A percentile compares a stretch with the other conserved stretches of the same genome.
Evolutionary conservation across 2,113 vertebrate species (phyloP).

Genomic region (Petroica traversi): DNA sequence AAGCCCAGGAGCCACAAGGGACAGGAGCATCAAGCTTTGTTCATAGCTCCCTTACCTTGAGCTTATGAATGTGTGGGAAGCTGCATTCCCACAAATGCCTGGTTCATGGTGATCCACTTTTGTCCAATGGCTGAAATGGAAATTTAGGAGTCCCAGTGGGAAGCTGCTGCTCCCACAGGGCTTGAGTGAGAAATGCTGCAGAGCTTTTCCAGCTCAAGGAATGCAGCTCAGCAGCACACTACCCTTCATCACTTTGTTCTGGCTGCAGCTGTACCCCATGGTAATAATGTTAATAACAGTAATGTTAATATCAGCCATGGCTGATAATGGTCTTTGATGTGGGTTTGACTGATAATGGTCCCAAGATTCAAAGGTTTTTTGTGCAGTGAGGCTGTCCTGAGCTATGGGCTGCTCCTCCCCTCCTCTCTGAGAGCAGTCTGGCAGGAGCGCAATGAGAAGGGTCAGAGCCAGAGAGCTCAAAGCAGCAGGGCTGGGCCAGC

Average conservation of each 20-base stretch:
- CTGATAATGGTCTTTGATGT: neutral
- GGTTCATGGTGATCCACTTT: rapidly evolving
- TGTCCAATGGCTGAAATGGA: neutral
- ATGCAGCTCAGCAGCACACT: neutral
- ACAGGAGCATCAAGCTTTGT: neutral
- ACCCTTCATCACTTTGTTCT: neutral
- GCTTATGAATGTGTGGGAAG: rapidly evolving
- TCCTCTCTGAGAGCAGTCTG: neutral
- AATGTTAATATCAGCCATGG: too few relatives aligned
- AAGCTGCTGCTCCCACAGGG: neutral
- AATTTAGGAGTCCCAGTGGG: neutral
- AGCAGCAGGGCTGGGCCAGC: neutral
- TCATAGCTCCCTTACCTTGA: neutral
- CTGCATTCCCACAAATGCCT: neutral
- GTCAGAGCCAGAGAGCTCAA: neutral
- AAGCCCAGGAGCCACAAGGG: neutral
- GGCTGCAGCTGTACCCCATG: rapidly evolving
- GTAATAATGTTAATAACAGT: neutral
- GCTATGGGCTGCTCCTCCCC: neutral
- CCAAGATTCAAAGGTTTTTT: neutral
- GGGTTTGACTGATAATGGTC: neutral
- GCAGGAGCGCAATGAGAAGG: neutral
- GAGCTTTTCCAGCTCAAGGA: neutral
- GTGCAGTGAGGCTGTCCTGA: neutral
- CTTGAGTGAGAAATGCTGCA: neutral